Percentiles rank a stretch among this genome's conserved stretches.
Evolutionary conservation across 2,888 invertebrate species (phyloP).

Genomic region (Ophion ellenae): DNA sequence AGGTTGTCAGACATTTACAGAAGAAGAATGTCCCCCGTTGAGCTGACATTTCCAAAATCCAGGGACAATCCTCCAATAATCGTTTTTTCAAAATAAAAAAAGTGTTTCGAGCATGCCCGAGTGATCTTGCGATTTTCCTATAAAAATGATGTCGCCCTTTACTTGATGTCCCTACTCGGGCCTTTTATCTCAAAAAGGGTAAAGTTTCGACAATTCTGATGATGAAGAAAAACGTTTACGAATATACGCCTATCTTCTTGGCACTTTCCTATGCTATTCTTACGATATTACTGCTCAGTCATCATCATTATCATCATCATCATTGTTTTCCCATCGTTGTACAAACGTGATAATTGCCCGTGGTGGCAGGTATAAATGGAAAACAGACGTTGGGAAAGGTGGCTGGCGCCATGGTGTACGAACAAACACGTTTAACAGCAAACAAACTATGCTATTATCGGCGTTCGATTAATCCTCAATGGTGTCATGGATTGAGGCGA

Average conservation of each 20-base stretch:
- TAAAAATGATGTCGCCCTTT: too few species aligned
- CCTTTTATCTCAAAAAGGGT: too few species aligned
- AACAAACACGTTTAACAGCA: slow-evolving; percentile 40
- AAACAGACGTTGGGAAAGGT: slow-evolving; percentile 34
- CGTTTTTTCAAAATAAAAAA: too few species aligned
- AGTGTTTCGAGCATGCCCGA: too few species aligned
- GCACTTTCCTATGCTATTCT: slow-evolving; percentile 21
- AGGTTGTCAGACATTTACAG: too few species aligned
- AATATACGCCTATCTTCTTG: background rate
- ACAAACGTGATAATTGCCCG: slow-evolving; percentile 14
- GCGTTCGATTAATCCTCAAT: slow-evolving; percentile 24
- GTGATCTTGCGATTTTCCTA: too few species aligned
- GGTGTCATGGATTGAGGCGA: slow-evolving; percentile 6
- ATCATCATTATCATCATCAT: slow-evolving; percentile 14
- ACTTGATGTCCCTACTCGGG: too few species aligned
- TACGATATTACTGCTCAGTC: slow-evolving; percentile 33
- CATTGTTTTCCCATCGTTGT: slow-evolving; percentile 7
- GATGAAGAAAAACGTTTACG: slow-evolving; percentile 3
- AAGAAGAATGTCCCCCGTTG: too few species aligned
- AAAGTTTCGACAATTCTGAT: too few species aligned
- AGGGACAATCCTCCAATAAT: too few species aligned
- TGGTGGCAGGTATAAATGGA: slow-evolving; percentile 1
- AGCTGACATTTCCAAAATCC: too few species aligned
- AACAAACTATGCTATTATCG: slow-evolving; percentile 1
- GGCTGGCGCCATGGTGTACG: slow-evolving; percentile 33